These are phyloP conservation scores for Auanema sp. DNA, from an alignment of 2,888 invertebrate species.

Conservation along the genomic window DNA sequence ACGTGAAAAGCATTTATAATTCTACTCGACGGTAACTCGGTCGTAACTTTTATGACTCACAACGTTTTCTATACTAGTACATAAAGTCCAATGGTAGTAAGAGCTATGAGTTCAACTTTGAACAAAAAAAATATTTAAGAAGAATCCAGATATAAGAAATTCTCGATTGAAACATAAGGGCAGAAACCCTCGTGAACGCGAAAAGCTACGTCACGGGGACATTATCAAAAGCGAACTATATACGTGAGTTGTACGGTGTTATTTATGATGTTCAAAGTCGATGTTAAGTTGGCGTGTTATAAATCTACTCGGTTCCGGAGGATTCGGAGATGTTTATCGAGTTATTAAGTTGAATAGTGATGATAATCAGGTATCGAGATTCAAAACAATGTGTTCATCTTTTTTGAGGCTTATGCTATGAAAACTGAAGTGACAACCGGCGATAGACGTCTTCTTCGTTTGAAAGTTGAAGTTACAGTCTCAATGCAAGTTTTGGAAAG, in stretches of 20 bases:
- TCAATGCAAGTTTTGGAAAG: conserved; percentile 26
- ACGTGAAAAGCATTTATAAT: too few relatives aligned
- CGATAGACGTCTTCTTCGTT: conserved; percentile 31
- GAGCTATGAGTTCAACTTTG: too few relatives aligned
- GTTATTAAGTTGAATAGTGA: not conserved
- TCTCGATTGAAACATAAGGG: too few relatives aligned
- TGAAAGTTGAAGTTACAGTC: conserved; percentile 40
- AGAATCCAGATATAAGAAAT: too few relatives aligned
- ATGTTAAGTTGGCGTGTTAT: conserved; percentile 9
- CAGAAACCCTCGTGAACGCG: conserved; percentile 1
- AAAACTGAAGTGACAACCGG: conserved; percentile 38
- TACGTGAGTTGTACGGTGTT: too few relatives aligned
- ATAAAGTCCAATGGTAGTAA: too few relatives aligned
- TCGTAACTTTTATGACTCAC: too few relatives aligned
- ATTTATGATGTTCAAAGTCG: too few relatives aligned
- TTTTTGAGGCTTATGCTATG: conserved; percentile 28
- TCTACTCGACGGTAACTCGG: too few relatives aligned
- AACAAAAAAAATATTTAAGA: too few relatives aligned
- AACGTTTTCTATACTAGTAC: too few relatives aligned
- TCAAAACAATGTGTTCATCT: not conserved
- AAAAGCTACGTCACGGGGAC: conserved; percentile 25
- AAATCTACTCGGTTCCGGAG: conserved; percentile 15
- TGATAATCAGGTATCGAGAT: not conserved
- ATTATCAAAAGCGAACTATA: conserved; percentile 17
- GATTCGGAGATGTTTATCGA: conserved; percentile 18